Percentiles rank a stretch among this genome's conserved stretches.
Conservation (phyloP, 2,888 invertebrate species). For the Heliothis peltigera region DNA sequence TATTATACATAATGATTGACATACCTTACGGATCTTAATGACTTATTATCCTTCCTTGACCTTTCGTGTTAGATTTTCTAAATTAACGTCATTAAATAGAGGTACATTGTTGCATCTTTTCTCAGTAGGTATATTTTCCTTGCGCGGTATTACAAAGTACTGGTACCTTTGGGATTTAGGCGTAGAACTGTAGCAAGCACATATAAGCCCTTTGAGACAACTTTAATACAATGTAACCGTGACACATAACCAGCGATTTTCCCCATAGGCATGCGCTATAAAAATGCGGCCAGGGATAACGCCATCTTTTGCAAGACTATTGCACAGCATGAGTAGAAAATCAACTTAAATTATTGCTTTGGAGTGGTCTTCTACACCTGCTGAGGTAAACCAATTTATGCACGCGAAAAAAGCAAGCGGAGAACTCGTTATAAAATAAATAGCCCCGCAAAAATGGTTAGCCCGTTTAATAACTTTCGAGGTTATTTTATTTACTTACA, state of each 20-base stretch:
- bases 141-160: too few relatives aligned
- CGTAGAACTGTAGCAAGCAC: background rate
- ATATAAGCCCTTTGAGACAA: background rate
- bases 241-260: background rate
- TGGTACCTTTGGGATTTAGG: background rate
- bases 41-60: slow-evolving; percentile 26
- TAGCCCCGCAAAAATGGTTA: too few relatives aligned
- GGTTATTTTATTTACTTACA: too few relatives aligned
- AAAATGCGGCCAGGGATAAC: background rate
- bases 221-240: background rate
- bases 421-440: too few relatives aligned
- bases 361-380: background rate
- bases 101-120: background rate
- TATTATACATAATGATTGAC: slow-evolving; percentile 10
- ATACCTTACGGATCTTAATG: slow-evolving; percentile 1
- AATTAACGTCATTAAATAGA: too few relatives aligned
- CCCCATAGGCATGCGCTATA: background rate
- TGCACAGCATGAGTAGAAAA: background rate
- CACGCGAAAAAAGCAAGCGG: too few relatives aligned
- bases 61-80: slow-evolving; percentile 8
- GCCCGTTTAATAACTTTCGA: too few relatives aligned
- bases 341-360: too few relatives aligned
- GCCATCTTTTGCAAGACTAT: background rate
- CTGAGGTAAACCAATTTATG: background rate
- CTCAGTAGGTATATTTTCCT: too few relatives aligned